Percentiles rank a stretch among this genome's conserved stretches.
These are phyloP conservation scores for Sebastes itinus DNA, from an alignment of 2,797 vertebrate species.

Conservation along the genomic window DNA sequence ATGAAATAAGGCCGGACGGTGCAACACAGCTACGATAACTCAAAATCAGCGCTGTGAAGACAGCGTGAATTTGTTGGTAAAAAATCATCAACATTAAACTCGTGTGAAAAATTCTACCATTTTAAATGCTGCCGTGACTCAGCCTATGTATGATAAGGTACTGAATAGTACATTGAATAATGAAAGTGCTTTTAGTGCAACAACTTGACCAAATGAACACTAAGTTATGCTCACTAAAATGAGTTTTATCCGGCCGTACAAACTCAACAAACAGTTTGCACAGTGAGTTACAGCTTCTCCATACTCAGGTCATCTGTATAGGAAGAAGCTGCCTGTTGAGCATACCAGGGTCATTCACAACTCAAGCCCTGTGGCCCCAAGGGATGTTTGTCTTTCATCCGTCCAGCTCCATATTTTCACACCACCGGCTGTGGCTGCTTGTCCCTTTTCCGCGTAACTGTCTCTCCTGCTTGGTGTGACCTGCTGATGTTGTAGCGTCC, in stretches of 20 bases:
- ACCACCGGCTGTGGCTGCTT: constrained; percentile 22
- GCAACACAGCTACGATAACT: neutral
- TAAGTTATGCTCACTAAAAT: neutral
- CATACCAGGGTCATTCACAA: constrained; percentile 50
- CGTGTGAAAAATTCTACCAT: fast-evolving
- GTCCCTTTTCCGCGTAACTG: constrained; percentile 19
- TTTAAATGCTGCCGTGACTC: neutral
- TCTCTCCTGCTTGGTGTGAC: constrained; percentile 24
- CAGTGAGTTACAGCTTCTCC: neutral
- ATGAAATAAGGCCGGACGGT: neutral
- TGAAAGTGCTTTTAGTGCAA: neutral
- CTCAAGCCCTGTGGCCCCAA: constrained; percentile 30
- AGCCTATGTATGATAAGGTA: neutral
- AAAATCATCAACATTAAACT: neutral
- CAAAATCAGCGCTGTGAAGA: neutral
- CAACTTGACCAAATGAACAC: neutral
- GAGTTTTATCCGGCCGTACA: neutral
- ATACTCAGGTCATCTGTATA: constrained; percentile 5
- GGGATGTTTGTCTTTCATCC: constrained; percentile 65
- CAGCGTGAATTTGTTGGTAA: neutral
- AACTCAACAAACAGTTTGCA: neutral
- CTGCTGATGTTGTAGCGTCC: constrained; percentile 18
- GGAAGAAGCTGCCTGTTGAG: constrained; percentile 34
- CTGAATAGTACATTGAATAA: neutral
- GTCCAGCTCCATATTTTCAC: constrained; percentile 49